Percentiles rank a stretch among this genome's conserved stretches.
Conservation (phyloP, 2,797 vertebrate genomes). For the Sebastes melanostomus region DNA sequence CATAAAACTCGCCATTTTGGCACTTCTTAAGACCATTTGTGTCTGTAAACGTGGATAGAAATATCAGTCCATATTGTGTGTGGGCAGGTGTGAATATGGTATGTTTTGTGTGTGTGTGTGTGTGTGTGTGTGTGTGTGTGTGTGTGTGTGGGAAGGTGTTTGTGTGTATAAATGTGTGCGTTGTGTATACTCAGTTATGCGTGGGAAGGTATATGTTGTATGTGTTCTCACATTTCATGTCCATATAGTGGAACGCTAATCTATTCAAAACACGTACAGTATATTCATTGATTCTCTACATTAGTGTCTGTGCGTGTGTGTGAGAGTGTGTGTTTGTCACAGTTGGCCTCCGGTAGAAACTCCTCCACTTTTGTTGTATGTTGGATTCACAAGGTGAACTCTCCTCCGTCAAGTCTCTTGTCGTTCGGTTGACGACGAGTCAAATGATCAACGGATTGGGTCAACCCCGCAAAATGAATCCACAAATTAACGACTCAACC, state of each 20-base stretch:
- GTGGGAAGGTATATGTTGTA: slow-evolving; percentile 44
- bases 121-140: slow-evolving; percentile 50
- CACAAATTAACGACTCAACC: not conserved
- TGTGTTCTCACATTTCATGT: slow-evolving; percentile 67
- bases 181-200: slow-evolving; percentile 26
- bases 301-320: slow-evolving; percentile 44
- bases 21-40: slow-evolving; percentile 80
- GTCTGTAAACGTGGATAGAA: slow-evolving; percentile 83
- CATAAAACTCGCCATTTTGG: slow-evolving; percentile 64
- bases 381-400: slow-evolving; percentile 37
- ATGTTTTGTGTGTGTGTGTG: slow-evolving; percentile 52
- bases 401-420: slow-evolving; percentile 21
- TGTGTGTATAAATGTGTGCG: slow-evolving; percentile 14
- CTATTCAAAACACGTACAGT: slow-evolving; percentile 79
- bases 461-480: slow-evolving; percentile 29
- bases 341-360: slow-evolving; percentile 79
- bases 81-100: slow-evolving; percentile 63
- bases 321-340: slow-evolving; percentile 71
- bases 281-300: slow-evolving; percentile 77
- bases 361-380: slow-evolving; percentile 51
- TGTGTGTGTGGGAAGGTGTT: slow-evolving; percentile 34
- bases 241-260: slow-evolving; percentile 71
- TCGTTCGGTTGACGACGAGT: slow-evolving; percentile 23
- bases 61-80: slow-evolving; percentile 71
- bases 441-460: slow-evolving; percentile 8